Base-by-base conservation (phyloP, 2,888 invertebrate species). In the Oxystoma pomonae region DNA sequence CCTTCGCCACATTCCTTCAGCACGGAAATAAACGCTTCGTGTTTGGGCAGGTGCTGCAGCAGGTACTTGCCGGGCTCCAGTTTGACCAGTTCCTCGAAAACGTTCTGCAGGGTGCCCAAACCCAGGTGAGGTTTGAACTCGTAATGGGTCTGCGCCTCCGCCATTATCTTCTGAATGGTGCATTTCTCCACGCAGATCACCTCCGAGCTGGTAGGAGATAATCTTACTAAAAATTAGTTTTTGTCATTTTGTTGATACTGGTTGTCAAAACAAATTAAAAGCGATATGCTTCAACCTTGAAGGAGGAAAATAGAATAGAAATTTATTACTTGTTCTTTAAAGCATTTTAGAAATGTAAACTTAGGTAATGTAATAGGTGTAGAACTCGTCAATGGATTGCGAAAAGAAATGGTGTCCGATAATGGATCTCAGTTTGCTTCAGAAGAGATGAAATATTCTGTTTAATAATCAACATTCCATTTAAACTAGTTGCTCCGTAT, bases 1-100 rank as follows among this genome's bases (percentile, higher is more conserved):
- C 35, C 35, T 35, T 35, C 59, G 12, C 60, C 53, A 20, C 55
- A 58, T 58, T 70, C 71, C 67, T 72, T 69, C 51, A 74, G 59
- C 57, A 77, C 58, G 1, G 71, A 60, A 12, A 73, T 69, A 71
- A 77, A 78, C 1, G 72, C 60, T 21, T 72, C 77, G 58, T 75
- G 67, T 66, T 75, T 77, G 2, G 73, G 69, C 35, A 71, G 61
- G 63, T 77, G 75, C 58, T 72, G 72, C 55, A 78, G 67, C 21
- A 78, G 55, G 66, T 78, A 78, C 61, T 72, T 71, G 16, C 78
- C 78, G n/a, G 58, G 56, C 57, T 68, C 59, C n/a, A 74, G 65
- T 7, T 69, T 59, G 1, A 58, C 61, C 59, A 77, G 61, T 62
- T 71, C 65, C 12, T 69, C 61, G 50, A 76, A 72, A 16, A 77